phyloP scores from a whole-genome alignment of 2,888 invertebrate genomes.

The Fragum fragum region DNA sequence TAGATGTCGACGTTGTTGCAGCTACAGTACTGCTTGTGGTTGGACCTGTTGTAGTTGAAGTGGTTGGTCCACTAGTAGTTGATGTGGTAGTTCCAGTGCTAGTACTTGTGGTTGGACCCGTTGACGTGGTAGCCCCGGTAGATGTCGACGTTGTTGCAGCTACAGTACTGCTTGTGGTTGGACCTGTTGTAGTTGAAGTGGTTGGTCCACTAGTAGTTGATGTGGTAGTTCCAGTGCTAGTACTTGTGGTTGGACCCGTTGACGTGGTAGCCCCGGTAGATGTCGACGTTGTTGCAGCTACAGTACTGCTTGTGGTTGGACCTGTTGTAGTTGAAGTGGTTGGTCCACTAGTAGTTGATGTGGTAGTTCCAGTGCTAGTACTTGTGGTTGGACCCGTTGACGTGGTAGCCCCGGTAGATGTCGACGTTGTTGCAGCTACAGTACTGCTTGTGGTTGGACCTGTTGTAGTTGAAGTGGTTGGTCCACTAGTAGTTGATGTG shows the following conservation, averaged over 20 bases:
- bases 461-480: neutral
- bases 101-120: neutral
- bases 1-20: neutral
- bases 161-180: neutral
- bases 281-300: neutral
- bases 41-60: neutral
- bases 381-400: neutral
- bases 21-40: neutral
- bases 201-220: neutral
- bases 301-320: neutral
- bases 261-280: neutral
- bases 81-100: neutral
- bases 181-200: neutral
- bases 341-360: constrained; percentile 6
- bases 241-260: neutral
- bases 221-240: neutral
- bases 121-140: neutral
- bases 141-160: constrained; percentile 6
- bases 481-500: neutral
- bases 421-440: constrained; percentile 1
- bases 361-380: neutral
- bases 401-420: neutral
- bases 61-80: constrained; percentile 3
- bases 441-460: neutral
- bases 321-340: neutral